Evolutionary conservation across 2,888 invertebrate species (phyloP), one percentile per base, ranked within the genome.

Genomic region (Frankliniella fusca): DNA sequence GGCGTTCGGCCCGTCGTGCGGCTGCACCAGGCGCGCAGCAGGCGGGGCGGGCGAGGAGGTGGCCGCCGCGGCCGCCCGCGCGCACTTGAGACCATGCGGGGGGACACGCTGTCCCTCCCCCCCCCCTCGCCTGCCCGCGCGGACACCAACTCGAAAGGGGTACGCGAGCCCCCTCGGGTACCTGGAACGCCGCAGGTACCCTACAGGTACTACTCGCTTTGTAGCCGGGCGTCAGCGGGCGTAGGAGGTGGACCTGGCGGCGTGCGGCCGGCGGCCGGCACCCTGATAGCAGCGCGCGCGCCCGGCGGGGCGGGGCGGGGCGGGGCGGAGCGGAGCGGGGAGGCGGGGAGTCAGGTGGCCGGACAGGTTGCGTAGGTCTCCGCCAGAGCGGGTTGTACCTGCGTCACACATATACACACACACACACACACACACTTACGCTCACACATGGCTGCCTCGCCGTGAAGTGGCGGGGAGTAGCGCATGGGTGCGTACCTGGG

Each of bases 341-440:
- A 11, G 23, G 70, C 70, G n/a, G 70, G 70, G 70, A 76, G 70
- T 76, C 70, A 76, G 70, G 70, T 76, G 70, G 70, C 70, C 27
- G 23, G 38, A 12, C 70, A 76, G 70, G 70, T 76, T 76, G 70
- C 70, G 70, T 10, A 27, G 23, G 23, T 23, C 70, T 23, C 70
- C 70, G 70, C 70, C 27, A 76, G 70, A 76, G 70, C 70, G 70
- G 27, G 70, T 27, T 76, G 70, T 76, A 76, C 70, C 70, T 76
- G 70, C 70, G 70, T 27, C 70, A 76, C 70, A 76, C 70, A 38
- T 5, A 38, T 5, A 38, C 38, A 38, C 70, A 76, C 70, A n/a
- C n/a, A n/a, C n/a, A n/a, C n/a, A n/a, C n/a, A n/a, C n/a, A n/a
- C 70, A 76, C 70, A 76, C 70, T 3, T 5, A 38, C 38, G 5